phyloP scores from a whole-genome alignment of 2,888 invertebrate species.

The Abrostola triplasia region DNA sequence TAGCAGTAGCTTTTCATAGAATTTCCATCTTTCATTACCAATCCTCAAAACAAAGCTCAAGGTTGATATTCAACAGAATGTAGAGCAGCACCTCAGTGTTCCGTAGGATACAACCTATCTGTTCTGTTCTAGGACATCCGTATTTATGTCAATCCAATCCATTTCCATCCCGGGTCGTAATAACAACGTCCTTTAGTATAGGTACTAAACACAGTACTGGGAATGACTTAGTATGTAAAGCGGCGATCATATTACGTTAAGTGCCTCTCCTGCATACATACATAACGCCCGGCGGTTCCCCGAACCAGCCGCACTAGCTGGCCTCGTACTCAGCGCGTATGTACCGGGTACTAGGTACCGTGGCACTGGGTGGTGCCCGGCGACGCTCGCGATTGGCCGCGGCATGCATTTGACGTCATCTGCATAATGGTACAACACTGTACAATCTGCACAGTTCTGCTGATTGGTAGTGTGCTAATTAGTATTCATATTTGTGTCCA shows the following conservation, averaged over 20 bases:
- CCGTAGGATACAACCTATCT: background rate
- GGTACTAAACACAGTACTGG: constrained; percentile 26
- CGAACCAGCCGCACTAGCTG: constrained; percentile 20
- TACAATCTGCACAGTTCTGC: constrained; percentile 15
- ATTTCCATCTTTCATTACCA: too few relatives aligned
- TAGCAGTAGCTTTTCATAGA: too few relatives aligned
- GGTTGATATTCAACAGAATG: too few relatives aligned
- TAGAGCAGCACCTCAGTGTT: too few relatives aligned
- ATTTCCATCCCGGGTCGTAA: background rate
- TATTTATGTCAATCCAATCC: background rate
- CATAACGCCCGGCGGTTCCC: constrained; percentile 26
- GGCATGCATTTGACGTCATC: constrained; percentile 21
- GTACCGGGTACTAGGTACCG: background rate
- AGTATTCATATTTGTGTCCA: constrained; percentile 5
- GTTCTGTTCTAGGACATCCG: background rate
- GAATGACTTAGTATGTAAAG: constrained; percentile 32
- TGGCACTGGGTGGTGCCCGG: constrained; percentile 3
- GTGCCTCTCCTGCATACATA: constrained; percentile 35
- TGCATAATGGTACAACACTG: constrained; percentile 23
- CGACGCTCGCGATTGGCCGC: constrained; percentile 36
- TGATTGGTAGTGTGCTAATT: constrained; percentile 21
- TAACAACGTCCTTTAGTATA: constrained; percentile 13
- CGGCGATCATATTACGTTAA: constrained; percentile 34
- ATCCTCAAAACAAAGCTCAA: too few relatives aligned
- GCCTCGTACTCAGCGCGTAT: background rate